A percentile compares a stretch with the other conserved stretches of the same genome.
Conservation (phyloP, 2,888 invertebrate species). For the Pachymerium ferrugineum region DNA sequence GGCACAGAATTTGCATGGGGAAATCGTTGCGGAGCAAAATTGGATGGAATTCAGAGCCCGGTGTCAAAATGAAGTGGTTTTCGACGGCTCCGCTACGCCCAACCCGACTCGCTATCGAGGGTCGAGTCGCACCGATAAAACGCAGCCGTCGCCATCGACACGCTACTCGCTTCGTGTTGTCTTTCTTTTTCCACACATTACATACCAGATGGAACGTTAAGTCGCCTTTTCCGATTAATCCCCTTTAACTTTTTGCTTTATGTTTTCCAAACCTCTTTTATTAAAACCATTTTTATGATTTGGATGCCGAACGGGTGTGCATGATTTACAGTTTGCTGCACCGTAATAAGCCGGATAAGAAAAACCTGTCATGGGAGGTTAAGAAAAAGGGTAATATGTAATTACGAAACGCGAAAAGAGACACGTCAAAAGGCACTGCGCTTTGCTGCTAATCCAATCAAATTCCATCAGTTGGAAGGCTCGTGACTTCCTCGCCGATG, state of each 20-base stretch:
- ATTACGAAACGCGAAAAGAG: neutral
- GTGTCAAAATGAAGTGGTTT: slow-evolving; percentile 21
- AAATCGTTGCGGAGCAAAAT: slow-evolving; percentile 10
- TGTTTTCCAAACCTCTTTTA: neutral
- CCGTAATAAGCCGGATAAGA: too few species aligned
- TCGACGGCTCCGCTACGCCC: neutral
- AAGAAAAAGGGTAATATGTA: too few species aligned
- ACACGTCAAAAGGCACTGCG: neutral
- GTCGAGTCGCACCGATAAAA: slow-evolving; percentile 18
- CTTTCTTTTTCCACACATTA: neutral
- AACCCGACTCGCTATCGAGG: slow-evolving; percentile 10
- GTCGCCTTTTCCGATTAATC: neutral
- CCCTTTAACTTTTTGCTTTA: neutral
- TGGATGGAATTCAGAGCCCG: slow-evolving; percentile 15
- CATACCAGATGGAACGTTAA: neutral
- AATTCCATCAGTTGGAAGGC: neutral
- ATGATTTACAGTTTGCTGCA: neutral
- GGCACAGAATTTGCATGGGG: slow-evolving; percentile 1
- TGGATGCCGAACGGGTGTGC: neutral
- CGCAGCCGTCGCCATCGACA: slow-evolving; percentile 1
- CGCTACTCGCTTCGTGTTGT: neutral
- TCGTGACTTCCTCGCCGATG: neutral
- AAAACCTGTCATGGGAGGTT: too few species aligned
- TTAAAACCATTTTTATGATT: neutral
- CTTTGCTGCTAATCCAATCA: neutral